Base-by-base conservation (phyloP, 2,888 invertebrate genomes). In the Scotopteryx bipunctaria region DNA sequence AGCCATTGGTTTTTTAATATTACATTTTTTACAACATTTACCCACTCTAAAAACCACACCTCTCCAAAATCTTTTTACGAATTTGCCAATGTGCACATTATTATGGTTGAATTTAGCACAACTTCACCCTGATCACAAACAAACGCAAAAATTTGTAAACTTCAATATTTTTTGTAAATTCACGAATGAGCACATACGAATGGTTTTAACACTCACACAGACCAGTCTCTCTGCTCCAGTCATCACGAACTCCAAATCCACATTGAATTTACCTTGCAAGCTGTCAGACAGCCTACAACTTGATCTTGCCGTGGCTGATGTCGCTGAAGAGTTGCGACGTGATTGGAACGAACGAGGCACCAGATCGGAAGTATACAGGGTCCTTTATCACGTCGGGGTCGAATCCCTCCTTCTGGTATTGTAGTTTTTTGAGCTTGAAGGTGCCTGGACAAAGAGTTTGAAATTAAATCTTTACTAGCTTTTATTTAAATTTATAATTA, bases 361-460 rank as follows among this genome's bases (percentile, higher is more conserved):
- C 87, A n/a, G 73, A 66, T 63, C 91, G 89, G 81, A 95, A 95
- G 86, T 93, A 98, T 29, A 98, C 77, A 29, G 93, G 92, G 73
- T 97, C 97, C 62, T 92, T 92, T 51, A 95, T 91, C 71, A 92
- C 92, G 43, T 91, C 89, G 1, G 95, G 91, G 74, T 98, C 93
- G 78, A 95, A 98, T 1, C 96, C 98, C 63, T 98, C 96, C 59
- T 93, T 91, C 74, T 96, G 95, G 56, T 98, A 92, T 64, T 96
- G 95, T 2, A 94, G 92, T 78, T 99, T 99, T 84, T 97, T 96
- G 64, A 99, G 81, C 86, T 99, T 99, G 81, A 96, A 99, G 0
- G 99, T 99, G 36, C 95, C 96, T 91, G 92, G 80, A 69, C 73
- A 15, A 29, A 3, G 11, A 11, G 29, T 25, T 6, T 14, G 5